Evolutionary conservation across 2,113 vertebrate species (phyloP), one percentile per base, ranked within the genome.

Genomic region (Alectura lathami): DNA sequence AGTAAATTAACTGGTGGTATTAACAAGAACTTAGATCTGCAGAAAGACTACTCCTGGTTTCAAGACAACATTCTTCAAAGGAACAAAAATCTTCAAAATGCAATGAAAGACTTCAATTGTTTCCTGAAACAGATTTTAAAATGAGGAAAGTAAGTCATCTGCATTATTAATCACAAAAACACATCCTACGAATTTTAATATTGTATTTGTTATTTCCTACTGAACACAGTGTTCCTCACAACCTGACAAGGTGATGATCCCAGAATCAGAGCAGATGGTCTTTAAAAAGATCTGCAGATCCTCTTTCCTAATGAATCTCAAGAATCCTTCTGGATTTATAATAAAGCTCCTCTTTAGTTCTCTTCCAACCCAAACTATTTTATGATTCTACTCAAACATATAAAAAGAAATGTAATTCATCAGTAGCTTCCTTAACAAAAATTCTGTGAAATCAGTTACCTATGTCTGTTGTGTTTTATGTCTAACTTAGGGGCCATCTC

Each of bases 181-280:
- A 63, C 83, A 74, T 66, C 47, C 47, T 77, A 66, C 3, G 76
- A 96, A 94, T 96, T 97, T 97, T 96, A 96, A 97, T 88, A 87
- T 47, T 47, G 15, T 87, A 88, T 95, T 96, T 97, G 38, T 89
- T 96, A 84, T 96, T 96, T 97, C 83, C 94, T 95, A 47, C 80
- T 83, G 95, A 94, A 88, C 88, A 48, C n/a, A 47, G 43, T 43
- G 30, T 66, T 95, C 77, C 77, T 90, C 82, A 95, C 92, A 96
- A 81, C 83, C 92, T 88, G 88, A 95, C 77, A 94, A 97, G 96
- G 96, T 97, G 96, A 89, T 74, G 87, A 89, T 94, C 93, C 84
- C 89, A 95, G 85, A 92, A 94, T 64, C 86, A 86, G 89, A 98
- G 88, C 97, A 98, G 96, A 98, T 97, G 97, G 96, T 96, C 94